Evolutionary conservation across 2,113 vertebrate genomes (phyloP), one percentile per base, ranked within the genome.

Genomic region (Dromaius novaehollandiae): DNA sequence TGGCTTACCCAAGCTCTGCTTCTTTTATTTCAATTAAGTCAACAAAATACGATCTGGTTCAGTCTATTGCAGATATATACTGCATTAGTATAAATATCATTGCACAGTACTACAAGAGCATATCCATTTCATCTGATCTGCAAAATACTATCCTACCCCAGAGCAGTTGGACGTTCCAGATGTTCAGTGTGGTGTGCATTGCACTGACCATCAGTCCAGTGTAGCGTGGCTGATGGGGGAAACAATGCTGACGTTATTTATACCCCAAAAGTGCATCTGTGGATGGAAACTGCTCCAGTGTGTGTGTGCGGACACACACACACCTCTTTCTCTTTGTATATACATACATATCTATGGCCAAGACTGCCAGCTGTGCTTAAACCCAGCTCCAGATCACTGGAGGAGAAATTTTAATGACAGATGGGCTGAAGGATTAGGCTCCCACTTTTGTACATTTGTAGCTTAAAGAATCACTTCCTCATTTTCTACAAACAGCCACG

Each of bases 31-130:
- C 64, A 44, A 34, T 56, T 55, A 88, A 90, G 22, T 40, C 58
- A 61, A 50, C 25, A 61, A n/a, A 76, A 77, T 0, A 19, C 11
- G 74, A 2, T 44, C 75, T 69, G 51, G 25, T 70, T 92, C 64
- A 77, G 84, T 30, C 56, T 77, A 15, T 11, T 42, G 58, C 79
- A 88, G 82, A 68, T 58, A 48, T 15, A 4, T 48, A 51, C 76
- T 51, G 16, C 44, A 48, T 92, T 90, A 82, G 36, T 77, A 81
- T 76, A 87, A 93, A 90, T 66, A 84, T n/a, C 73, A 63, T 6
- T 80, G 88, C 84, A 44, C 36, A 63, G n/a, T 8, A 26, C n/a
- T 77, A 65, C 63, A 89, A 19, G 55, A 75, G 56, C 12, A 11
- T 13, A 13, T 80, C 61, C 51, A 74, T 90, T 85, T 80, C 30